phyloP scores from a whole-genome alignment of 1,140 invertebrate species.

The Drosophila tsacasi region DNA sequence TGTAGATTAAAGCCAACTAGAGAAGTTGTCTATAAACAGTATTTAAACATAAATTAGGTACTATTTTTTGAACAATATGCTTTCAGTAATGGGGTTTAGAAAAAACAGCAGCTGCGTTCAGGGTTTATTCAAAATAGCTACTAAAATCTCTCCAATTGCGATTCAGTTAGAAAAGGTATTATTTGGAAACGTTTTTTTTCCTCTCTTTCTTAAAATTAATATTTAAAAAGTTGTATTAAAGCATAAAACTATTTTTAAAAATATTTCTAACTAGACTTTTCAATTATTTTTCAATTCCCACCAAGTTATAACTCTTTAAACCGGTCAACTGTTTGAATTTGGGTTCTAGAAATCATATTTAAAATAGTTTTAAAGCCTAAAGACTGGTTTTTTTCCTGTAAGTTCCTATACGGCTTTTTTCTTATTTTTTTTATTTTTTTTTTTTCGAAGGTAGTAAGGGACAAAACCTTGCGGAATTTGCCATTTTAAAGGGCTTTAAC shows the following conservation, averaged over 20 bases:
- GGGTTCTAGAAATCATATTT: constrained; percentile 6
- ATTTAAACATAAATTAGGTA: background rate
- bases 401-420: constrained; percentile 1
- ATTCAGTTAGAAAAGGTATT: background rate
- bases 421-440: background rate
- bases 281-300: background rate
- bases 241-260: background rate
- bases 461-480: constrained; percentile 32
- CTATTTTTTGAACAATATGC: too few species aligned
- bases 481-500: constrained; percentile 22
- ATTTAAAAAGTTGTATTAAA: background rate
- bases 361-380: background rate
- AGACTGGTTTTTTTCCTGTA: constrained; percentile 10
- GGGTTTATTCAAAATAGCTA: too few species aligned
- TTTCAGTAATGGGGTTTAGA: background rate
- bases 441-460: background rate
- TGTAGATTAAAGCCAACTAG: background rate
- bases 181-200: background rate
- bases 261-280: background rate
- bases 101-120: background rate
- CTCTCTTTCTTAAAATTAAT: background rate
- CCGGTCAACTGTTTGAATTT: constrained; percentile 14
- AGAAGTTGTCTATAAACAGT: too few species aligned
- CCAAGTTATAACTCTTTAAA: background rate
- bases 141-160: background rate